A percentile compares a stretch with the other conserved stretches of the same genome.
Conservation (phyloP, 2,797 vertebrate genomes). For the Crocodylus rhombifer region DNA sequence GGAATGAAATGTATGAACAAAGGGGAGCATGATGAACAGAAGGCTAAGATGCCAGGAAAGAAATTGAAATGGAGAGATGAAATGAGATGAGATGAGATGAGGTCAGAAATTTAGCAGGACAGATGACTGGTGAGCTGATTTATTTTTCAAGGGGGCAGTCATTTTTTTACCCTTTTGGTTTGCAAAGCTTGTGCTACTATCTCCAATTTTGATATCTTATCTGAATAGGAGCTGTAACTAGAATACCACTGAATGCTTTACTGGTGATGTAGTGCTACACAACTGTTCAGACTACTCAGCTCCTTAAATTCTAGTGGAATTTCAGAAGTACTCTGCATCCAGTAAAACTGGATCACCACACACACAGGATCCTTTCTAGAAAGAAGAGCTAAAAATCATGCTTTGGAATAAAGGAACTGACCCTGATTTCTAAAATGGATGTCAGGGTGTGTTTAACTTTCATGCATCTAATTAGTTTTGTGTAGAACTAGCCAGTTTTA, state of each 20-base stretch:
- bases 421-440: neutral
- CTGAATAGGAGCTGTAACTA: neutral
- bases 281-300: too few relatives aligned
- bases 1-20: conserved; percentile 20
- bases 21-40: neutral
- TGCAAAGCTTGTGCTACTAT: neutral
- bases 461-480: neutral
- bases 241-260: neutral
- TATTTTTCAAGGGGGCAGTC: conserved; percentile 27
- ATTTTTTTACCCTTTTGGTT: neutral
- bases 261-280: neutral
- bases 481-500: neutral
- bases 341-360: neutral
- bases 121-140: conserved; percentile 1
- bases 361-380: neutral
- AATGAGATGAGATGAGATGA: neutral
- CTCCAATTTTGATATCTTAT: neutral
- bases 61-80: neutral
- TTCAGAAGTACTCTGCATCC: neutral
- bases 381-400: neutral
- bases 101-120: conserved; percentile 7
- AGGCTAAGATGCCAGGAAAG: conserved; percentile 18
- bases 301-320: neutral
- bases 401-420: neutral
- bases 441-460: neutral